Conservation (phyloP, 2,113 vertebrate species). For the Tragulus kanchil region DNA sequence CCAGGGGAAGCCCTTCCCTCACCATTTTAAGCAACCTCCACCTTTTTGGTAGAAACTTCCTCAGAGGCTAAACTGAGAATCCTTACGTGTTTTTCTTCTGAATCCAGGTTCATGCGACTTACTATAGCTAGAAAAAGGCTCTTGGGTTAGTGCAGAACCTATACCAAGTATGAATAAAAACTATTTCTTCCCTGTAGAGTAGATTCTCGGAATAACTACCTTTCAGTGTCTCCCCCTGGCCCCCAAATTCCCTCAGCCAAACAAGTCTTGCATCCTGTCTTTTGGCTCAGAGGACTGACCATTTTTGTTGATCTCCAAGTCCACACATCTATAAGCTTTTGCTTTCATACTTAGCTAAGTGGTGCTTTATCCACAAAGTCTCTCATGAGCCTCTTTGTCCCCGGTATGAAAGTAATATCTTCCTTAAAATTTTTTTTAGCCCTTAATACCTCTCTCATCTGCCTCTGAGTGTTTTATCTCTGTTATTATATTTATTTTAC, state of each 20-base stretch:
- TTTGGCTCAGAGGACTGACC: neutral
- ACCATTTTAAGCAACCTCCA: neutral
- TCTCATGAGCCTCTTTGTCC: neutral
- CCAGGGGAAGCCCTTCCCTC: neutral
- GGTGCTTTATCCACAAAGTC: neutral
- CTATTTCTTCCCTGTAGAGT: neutral
- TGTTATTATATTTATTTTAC: neutral
- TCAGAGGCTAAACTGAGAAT: slow-evolving; percentile 22
- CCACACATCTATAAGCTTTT: neutral
- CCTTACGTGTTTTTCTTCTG: neutral
- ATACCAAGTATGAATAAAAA: neutral
- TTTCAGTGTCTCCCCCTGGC: neutral
- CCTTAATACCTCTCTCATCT: neutral
- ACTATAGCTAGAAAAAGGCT: neutral
- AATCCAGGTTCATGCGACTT: neutral
- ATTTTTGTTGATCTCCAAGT: neutral
- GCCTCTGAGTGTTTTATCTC: neutral
- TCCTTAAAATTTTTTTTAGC: neutral
- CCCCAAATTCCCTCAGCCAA: neutral
- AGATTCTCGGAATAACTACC: neutral
- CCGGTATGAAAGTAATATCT: neutral
- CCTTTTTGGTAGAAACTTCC: neutral
- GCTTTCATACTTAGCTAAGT: neutral
- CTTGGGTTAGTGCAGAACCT: neutral
- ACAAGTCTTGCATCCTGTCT: neutral